Conservation (phyloP, 2,113 vertebrate species). For the Muscicapa adusta region DNA sequence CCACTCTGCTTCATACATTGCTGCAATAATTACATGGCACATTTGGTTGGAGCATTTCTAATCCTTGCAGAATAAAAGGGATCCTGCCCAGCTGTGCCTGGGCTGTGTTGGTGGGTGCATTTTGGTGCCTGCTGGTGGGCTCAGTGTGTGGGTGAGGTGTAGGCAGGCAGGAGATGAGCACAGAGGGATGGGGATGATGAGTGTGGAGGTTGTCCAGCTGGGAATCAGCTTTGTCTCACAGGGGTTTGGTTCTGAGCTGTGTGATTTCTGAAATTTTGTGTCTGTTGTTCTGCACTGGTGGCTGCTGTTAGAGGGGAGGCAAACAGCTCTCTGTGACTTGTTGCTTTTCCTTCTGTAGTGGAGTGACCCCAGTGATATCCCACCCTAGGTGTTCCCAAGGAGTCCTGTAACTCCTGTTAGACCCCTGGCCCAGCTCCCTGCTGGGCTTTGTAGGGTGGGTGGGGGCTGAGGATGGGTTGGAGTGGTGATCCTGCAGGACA, state of each 20-base stretch:
- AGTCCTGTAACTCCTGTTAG: not conserved
- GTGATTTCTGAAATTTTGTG: not conserved
- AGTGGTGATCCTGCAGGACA: not conserved
- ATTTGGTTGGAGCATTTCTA: not conserved
- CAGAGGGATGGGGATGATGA: not conserved
- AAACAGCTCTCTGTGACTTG: not conserved
- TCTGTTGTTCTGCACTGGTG: not conserved
- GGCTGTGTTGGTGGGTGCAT: not conserved
- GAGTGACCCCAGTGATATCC: too few relatives aligned
- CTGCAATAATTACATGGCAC: not conserved
- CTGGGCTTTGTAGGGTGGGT: not conserved
- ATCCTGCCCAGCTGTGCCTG: not conserved
- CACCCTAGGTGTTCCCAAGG: fast-evolving
- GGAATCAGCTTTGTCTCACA: not conserved
- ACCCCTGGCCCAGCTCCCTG: not conserved
- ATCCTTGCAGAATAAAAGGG: not conserved
- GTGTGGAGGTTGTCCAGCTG: not conserved
- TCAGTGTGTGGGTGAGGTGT: not conserved
- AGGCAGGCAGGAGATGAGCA: not conserved
- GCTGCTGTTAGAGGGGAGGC: not conserved
- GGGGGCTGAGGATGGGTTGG: fast-evolving
- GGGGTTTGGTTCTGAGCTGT: not conserved
- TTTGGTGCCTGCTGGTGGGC: not conserved
- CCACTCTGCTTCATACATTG: not conserved
- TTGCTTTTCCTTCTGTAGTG: not conserved